Base-by-base conservation (phyloP, 2,113 vertebrate genomes). In the Sinocyclocheilus maitianheensis region DNA sequence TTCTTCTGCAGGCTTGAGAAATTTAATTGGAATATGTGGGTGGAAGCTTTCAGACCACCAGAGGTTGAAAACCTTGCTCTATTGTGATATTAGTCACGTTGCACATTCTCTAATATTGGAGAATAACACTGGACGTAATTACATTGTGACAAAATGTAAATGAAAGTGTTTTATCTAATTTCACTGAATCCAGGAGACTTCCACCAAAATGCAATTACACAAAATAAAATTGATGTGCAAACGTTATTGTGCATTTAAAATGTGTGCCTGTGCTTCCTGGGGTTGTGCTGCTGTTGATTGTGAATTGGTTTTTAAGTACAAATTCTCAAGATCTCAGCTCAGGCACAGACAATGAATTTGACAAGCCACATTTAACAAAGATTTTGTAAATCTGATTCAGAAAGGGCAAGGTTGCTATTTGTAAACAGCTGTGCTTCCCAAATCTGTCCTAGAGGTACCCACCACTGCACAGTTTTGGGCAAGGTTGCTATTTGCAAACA, bases 131-230 rank as follows among this genome's bases (percentile, higher is more conserved):
- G 20, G 78, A 65, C 3, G 3, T 82, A 34, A 82, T 82, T 71
- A 69, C 63, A 69, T 71, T 69, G 46, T 82, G 80, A 69, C n/a
- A 71, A 82, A 82, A 71, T 71, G 43, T n/a, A 71, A 82, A 82
- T 82, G 10, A 53, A 67, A 69, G 22, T 69, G 60, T 65, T 74
- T 86, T 43, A 86, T 81, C 55, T 74, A 62, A 62, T 81, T 86
- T 74, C 5, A 75, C 67, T 30, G 37, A 81, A 81, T 63, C 51
- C 37, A 40, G 14, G 51, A 60, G 43, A 86, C 13, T 81, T 79
- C 26, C 43, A 74, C 9, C n/a, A 43, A 85, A 79, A 85, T 18
- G 30, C 63, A 72, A 81, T 51, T 65, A 75, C n/a, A n/a, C 51
- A 7, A 58, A 74, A 78, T 20, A 26, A 13, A 60, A 81, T 26